phyloP scores from a whole-genome alignment of 2,797 vertebrate species.

The Sciaenops ocellatus region DNA sequence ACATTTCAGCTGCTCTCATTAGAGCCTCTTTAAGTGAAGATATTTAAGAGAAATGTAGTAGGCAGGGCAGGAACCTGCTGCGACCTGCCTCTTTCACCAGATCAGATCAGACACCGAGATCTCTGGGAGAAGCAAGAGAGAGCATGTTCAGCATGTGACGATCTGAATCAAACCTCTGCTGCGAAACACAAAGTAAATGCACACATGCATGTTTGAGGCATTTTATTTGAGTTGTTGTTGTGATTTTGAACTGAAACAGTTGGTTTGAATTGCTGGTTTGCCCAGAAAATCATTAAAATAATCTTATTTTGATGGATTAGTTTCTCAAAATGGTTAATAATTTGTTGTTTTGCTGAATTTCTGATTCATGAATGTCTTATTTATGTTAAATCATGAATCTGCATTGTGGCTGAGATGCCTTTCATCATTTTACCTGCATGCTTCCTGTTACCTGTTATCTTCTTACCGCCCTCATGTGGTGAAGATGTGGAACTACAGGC shows the following conservation, averaged over 20 bases:
- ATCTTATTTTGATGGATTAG: not conserved
- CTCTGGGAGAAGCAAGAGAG: constrained; percentile 27
- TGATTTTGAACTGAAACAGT: not conserved
- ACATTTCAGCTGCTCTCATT: constrained; percentile 9
- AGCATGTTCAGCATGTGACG: constrained; percentile 40
- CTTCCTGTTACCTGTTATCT: no score
- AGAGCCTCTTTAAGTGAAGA: not conserved
- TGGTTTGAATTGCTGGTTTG: not conserved
- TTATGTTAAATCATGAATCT: not conserved
- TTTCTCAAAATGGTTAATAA: not conserved
- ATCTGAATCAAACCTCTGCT: constrained; percentile 1
- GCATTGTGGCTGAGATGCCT: not conserved
- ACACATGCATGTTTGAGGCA: not conserved
- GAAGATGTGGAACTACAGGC: not conserved
- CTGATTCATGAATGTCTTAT: not conserved
- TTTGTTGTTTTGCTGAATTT: not conserved
- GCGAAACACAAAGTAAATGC: not conserved
- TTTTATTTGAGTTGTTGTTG: not conserved
- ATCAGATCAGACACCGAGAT: constrained; percentile 39
- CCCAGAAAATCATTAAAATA: not conserved
- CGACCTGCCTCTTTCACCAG: constrained; percentile 43
- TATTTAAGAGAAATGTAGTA: constrained; percentile 29
- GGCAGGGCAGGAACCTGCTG: constrained; percentile 45
- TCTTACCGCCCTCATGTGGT: constrained; percentile 37
- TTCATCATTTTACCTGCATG: not conserved